Base-by-base conservation (phyloP, 1,140 invertebrate species). In the Drosophila repletoides region DNA sequence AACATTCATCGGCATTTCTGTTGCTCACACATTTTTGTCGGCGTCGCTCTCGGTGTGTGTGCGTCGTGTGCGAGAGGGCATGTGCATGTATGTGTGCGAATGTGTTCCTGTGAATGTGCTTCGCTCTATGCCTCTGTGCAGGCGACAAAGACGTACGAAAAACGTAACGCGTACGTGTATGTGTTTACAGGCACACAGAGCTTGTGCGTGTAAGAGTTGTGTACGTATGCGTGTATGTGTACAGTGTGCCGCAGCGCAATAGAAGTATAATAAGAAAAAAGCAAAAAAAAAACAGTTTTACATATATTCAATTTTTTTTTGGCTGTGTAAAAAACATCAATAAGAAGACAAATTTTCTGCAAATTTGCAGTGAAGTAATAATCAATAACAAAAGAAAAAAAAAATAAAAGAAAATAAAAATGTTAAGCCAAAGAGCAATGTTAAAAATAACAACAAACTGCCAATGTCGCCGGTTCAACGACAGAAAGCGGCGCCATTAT, bases 231-330 rank as follows among this genome's bases (percentile, higher is more conserved):
- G 31, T 26, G 49, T 43, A 22, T 74, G 31, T 59, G 46, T 31
- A 67, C 53, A 36, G 55, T 56, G 52, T 45, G 61, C 67, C 77
- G 61, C 76, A 81, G 77, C 77, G 70, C 73, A 83, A 76, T 81
- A 76, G 56, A 75, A 84, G 72, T 60, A 72, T 64, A 51, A 49
- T 41, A 65, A 41, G 26, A 55, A 58, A 74, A 67, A 31, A 24
- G 26, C 24, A 22, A 51, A 52, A 53, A n/a, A 52, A 63, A 43
- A 38, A 29, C 19, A 46, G n/a, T 28, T 28, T 31, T 21, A 22
- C 33, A 34, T n/a, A 15, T 48, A 56, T 55, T 56, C 72, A 26
- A 21, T 49, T 66, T 40, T 67, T 76, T 74, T 59, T 77, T 77
- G 49, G 19, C 40, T 60, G 68, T 77, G 63, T 17, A 28, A 46